Conservation (phyloP, 2,113 vertebrate species). For the Benitochromis conjunctus region DNA sequence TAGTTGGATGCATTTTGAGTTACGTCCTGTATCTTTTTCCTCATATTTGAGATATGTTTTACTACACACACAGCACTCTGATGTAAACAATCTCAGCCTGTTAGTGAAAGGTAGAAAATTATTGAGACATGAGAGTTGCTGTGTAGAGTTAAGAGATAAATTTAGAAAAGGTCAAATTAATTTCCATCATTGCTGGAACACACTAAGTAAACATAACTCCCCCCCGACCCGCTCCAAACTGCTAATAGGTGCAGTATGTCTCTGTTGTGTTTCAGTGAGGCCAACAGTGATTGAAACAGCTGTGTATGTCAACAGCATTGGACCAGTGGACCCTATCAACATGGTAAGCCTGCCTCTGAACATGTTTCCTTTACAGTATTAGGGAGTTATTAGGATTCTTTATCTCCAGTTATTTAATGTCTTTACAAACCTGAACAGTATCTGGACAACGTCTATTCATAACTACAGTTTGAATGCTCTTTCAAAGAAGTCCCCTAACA, state of each 20-base stretch:
- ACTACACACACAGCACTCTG: too few relatives aligned
- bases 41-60: too few relatives aligned
- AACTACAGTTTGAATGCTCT: not conserved
- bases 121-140: not conserved
- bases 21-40: too few relatives aligned
- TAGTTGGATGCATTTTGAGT: too few relatives aligned
- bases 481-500: not conserved
- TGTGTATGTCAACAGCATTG: constrained; percentile 96
- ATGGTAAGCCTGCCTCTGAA: constrained; percentile 81
- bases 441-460: not conserved
- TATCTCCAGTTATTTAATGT: not conserved
- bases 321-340: constrained; percentile 95
- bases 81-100: too few relatives aligned
- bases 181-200: not conserved
- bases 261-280: constrained; percentile 78
- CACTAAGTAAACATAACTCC: not conserved
- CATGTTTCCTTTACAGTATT: not conserved
- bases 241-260: not conserved
- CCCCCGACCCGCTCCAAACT: too few relatives aligned
- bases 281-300: constrained; percentile 95
- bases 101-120: too few relatives aligned
- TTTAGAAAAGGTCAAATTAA: not conserved
- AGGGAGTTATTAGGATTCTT: not conserved
- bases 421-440: not conserved
- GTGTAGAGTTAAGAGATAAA: not conserved